Conservation (phyloP, 2,888 invertebrate genomes). For the Taenaris catops region DNA sequence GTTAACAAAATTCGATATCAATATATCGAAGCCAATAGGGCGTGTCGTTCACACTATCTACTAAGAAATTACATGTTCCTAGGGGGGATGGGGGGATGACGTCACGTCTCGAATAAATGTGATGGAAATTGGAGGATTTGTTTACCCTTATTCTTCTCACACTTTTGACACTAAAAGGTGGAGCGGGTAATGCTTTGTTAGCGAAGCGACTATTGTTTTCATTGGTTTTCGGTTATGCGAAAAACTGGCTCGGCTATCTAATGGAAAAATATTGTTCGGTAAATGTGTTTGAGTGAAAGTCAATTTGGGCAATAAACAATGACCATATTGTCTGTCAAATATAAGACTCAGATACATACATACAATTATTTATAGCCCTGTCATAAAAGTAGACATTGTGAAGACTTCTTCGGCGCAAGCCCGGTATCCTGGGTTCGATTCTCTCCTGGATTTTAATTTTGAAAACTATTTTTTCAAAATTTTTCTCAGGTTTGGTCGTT, state of each 20-base stretch:
- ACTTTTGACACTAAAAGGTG: conserved; percentile 79
- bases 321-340: too few relatives aligned
- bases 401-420: too few relatives aligned
- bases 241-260: conserved; percentile 12
- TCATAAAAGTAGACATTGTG: too few relatives aligned
- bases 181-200: conserved; percentile 27
- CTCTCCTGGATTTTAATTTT: too few relatives aligned
- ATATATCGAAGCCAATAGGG: conserved; percentile 53
- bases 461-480: too few relatives aligned
- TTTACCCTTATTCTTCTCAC: conserved; percentile 79
- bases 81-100: conserved; percentile 38
- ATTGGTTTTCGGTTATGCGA: conserved; percentile 25
- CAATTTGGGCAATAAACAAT: too few relatives aligned
- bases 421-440: too few relatives aligned
- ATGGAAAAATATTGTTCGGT: conserved; percentile 16
- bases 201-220: conserved; percentile 44
- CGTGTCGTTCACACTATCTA: conserved; percentile 68
- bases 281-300: too few relatives aligned
- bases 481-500: too few relatives aligned
- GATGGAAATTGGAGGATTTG: conserved; percentile 81
- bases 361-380: too few relatives aligned
- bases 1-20: conserved; percentile 58
- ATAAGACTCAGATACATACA: too few relatives aligned
- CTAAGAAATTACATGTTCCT: conserved; percentile 70
- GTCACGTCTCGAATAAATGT: conserved; percentile 71